A percentile compares a stretch with the other conserved stretches of the same genome.
Evolutionary conservation across 2,113 vertebrate species (phyloP).

Genomic region (Lynx canadensis): DNA sequence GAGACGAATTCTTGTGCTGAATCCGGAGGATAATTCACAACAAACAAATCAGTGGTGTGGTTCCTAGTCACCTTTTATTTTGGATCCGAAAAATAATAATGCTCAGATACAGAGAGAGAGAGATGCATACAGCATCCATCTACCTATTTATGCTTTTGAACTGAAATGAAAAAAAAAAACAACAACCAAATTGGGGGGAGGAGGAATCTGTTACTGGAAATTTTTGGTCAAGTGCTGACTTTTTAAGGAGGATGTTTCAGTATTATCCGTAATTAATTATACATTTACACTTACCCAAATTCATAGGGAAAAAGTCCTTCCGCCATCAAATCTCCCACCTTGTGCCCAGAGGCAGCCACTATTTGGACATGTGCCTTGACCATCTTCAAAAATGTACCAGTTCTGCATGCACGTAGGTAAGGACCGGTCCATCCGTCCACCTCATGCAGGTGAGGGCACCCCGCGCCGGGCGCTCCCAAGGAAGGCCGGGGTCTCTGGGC

Average conservation of each 20-base stretch:
- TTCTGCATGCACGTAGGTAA: rapidly evolving
- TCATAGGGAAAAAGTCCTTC: neutral
- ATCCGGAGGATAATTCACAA: neutral
- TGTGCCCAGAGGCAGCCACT: no score
- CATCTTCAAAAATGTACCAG: neutral
- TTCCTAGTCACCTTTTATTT: neutral
- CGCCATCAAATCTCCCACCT: neutral
- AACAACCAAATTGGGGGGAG: neutral
- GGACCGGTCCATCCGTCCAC: neutral
- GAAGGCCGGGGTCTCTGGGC: neutral
- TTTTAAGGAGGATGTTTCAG: neutral
- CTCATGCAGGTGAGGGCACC: no score
- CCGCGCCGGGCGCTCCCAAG: rapidly evolving
- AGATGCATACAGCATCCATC: neutral
- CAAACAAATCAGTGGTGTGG: neutral
- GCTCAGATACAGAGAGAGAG: neutral
- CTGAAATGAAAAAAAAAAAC: no score
- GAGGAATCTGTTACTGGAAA: neutral
- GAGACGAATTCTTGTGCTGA: neutral
- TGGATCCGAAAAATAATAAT: neutral
- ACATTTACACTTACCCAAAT: neutral
- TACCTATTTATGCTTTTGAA: no score
- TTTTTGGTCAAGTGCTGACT: neutral
- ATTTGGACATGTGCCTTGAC: rapidly evolving
- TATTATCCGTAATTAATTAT: neutral